Conservation (phyloP, 2,888 invertebrate species). For the Dryadula phaetusa region DNA sequence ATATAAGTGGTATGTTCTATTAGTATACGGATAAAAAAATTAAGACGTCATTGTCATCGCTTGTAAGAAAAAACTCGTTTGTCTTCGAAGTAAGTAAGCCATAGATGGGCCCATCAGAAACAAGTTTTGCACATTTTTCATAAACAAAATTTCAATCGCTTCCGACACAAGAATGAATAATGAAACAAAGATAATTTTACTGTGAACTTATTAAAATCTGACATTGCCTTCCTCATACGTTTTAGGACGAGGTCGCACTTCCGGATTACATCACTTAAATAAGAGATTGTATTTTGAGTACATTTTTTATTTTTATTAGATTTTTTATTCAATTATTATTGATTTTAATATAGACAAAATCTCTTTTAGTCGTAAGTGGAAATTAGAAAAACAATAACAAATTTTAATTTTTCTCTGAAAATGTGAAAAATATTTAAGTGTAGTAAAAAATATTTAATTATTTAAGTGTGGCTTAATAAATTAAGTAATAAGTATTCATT, state of each 20-base stretch:
- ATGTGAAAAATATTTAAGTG: background rate
- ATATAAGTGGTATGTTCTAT: no score
- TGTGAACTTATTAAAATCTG: conserved; percentile 41
- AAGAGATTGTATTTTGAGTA: conserved; percentile 34
- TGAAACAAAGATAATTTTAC: conserved; percentile 39
- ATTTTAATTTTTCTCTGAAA: background rate
- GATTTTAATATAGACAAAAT: background rate
- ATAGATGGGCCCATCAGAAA: background rate
- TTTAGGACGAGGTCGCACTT: conserved; percentile 42
- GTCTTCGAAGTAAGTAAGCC: background rate
- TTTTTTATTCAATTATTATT: background rate
- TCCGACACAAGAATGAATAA: conserved; percentile 21
- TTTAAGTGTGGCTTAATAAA: no score
- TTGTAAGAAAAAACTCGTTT: background rate
- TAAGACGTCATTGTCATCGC: background rate
- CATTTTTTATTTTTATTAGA: background rate
- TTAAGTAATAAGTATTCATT: no score
- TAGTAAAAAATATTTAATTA: no score
- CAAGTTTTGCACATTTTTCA: conserved; percentile 9
- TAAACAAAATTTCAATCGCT: conserved; percentile 5
- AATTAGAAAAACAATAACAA: background rate
- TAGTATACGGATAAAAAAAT: no score
- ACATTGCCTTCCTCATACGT: conserved; percentile 41
- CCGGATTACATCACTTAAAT: conserved; percentile 42
- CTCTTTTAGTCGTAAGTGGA: background rate